Evolutionary conservation across 1,140 invertebrate genomes (phyloP).

Genomic region (Theocolax elegans): DNA sequence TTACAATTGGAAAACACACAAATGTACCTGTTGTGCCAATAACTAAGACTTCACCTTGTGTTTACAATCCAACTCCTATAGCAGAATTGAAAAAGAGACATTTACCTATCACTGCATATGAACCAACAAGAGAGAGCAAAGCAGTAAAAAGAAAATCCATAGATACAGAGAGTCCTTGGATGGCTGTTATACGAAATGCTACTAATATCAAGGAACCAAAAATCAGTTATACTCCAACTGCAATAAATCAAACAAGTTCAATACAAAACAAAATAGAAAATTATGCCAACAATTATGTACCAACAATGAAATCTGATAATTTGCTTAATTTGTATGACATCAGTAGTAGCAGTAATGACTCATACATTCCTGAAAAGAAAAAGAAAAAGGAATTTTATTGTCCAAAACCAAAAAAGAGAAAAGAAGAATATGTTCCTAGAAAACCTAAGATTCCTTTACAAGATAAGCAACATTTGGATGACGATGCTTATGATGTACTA

Average conservation of each 20-base stretch:
- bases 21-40: slow-evolving; percentile 41
- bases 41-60: slow-evolving; percentile 46
- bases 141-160: slow-evolving; percentile 64
- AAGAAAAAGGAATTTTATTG: slow-evolving; percentile 57
- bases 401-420: slow-evolving; percentile 59
- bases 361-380: slow-evolving; percentile 55
- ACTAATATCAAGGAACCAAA: slow-evolving; percentile 46
- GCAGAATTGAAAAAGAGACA: slow-evolving; percentile 70
- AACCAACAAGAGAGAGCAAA: slow-evolving; percentile 60
- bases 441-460: slow-evolving; percentile 60
- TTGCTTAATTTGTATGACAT: slow-evolving; percentile 53
- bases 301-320: slow-evolving; percentile 54
- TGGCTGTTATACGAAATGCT: slow-evolving; percentile 50
- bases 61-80: slow-evolving; percentile 75
- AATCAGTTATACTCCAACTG: slow-evolving; percentile 60
- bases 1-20: neutral
- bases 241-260: slow-evolving; percentile 47
- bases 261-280: slow-evolving; percentile 42
- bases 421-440: slow-evolving; percentile 64
- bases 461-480: slow-evolving; percentile 46
- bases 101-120: slow-evolving; percentile 64
- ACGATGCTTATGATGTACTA: slow-evolving; percentile 47
- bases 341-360: slow-evolving; percentile 50
- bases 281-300: slow-evolving; percentile 51
- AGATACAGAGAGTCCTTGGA: slow-evolving; percentile 54